Conservation (phyloP, 2,113 vertebrate species). For the Indri indri region DNA sequence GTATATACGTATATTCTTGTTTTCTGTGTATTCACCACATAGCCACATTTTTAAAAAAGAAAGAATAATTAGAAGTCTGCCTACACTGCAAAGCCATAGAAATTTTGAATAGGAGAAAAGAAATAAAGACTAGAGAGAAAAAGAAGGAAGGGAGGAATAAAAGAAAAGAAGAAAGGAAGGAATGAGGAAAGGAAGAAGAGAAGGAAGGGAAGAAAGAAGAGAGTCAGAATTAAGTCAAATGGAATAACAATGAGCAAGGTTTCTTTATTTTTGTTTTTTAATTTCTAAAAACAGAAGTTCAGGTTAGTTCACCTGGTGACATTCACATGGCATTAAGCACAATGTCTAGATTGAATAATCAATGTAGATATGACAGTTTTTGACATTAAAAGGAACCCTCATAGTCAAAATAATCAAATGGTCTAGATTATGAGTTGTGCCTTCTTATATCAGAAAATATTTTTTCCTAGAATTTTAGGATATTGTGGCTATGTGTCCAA, state of each 20-base stretch:
- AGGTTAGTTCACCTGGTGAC: neutral
- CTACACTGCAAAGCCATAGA: neutral
- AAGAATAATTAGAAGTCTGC: neutral
- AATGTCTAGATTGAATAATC: conserved; percentile 4
- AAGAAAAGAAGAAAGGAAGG: neutral
- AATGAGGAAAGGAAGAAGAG: neutral
- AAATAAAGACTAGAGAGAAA: neutral
- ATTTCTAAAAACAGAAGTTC: neutral
- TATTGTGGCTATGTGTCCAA: conserved; percentile 21
- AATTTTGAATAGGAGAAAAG: neutral
- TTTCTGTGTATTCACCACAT: neutral
- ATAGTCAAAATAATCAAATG: neutral
- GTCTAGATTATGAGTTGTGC: neutral
- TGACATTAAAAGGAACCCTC: neutral
- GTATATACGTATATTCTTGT: neutral
- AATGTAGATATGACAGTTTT: neutral
- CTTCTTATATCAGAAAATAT: neutral
- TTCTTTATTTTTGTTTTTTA: neutral
- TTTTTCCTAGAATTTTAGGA: neutral
- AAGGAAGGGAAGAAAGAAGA: neutral
- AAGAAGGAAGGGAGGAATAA: neutral
- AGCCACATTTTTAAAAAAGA: neutral
- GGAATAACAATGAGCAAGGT: neutral
- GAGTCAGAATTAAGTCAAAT: neutral
- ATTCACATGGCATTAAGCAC: neutral